Percentiles rank a stretch among this genome's conserved stretches.
Evolutionary conservation across 2,797 vertebrate species (phyloP).

Genomic region (Euphonia xanthogaster): DNA sequence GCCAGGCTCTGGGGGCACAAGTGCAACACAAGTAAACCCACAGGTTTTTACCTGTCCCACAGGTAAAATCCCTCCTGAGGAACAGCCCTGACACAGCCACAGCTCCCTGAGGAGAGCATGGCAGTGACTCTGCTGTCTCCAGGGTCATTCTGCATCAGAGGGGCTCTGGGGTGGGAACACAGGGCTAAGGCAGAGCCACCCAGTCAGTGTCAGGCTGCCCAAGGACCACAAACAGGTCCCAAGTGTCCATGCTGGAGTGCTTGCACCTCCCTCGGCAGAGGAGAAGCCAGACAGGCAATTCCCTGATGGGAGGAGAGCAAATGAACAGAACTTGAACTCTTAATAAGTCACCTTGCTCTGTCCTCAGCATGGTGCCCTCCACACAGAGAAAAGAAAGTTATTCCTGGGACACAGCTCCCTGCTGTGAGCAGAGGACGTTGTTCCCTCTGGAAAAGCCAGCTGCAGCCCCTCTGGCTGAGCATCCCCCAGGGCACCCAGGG

Average conservation of each 20-base stretch:
- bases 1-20: background rate
- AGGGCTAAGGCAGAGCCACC: background rate
- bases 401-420: background rate
- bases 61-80: background rate
- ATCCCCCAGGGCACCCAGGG: background rate
- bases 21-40: background rate
- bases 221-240: too few relatives aligned
- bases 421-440: background rate
- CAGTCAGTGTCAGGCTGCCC: background rate
- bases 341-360: background rate
- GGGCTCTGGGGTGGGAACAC: background rate
- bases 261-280: background rate
- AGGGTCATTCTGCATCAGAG: background rate
- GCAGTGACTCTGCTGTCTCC: background rate
- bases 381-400: background rate
- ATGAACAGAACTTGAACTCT: background rate
- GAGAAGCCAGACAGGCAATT: background rate
- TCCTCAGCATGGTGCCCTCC: background rate
- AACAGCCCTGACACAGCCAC: background rate
- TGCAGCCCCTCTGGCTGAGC: background rate
- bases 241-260: background rate
- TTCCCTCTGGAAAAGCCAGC: background rate
- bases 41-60: too few relatives aligned
- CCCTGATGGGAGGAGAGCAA: background rate
- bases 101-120: background rate